Conservation (phyloP, 2,797 vertebrate species). For the Meriones psammophilus region DNA sequence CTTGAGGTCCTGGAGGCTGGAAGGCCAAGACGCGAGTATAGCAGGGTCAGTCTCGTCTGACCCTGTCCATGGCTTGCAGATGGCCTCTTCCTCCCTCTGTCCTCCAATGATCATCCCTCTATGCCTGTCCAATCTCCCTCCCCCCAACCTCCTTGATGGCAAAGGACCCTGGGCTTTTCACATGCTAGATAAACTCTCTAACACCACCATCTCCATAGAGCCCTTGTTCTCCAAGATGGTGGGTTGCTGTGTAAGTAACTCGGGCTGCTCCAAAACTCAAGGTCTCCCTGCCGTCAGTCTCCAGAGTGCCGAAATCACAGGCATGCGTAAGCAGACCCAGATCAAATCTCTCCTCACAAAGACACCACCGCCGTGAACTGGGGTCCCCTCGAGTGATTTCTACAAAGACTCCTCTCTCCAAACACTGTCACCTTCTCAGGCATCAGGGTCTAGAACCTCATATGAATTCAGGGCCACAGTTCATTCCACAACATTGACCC, state of each 20-base stretch:
- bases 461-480: not conserved
- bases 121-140: not conserved
- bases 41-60: not conserved
- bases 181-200: not conserved
- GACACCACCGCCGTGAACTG: accelerated
- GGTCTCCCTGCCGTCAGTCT: not conserved
- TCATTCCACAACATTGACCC: not conserved
- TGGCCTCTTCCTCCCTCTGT: not conserved
- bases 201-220: no score
- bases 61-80: not conserved
- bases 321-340: not conserved
- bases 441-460: not conserved
- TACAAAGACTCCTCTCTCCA: not conserved
- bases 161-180: not conserved
- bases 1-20: not conserved
- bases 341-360: not conserved
- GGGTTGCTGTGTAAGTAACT: not conserved
- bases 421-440: not conserved
- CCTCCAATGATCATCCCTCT: accelerated
- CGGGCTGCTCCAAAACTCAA: not conserved
- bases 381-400: not conserved
- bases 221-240: not conserved
- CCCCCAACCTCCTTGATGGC: not conserved
- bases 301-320: not conserved
- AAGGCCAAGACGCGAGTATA: not conserved